Evolutionary conservation across 2,888 invertebrate species (phyloP).

Genomic region (Aporophyla nigra): DNA sequence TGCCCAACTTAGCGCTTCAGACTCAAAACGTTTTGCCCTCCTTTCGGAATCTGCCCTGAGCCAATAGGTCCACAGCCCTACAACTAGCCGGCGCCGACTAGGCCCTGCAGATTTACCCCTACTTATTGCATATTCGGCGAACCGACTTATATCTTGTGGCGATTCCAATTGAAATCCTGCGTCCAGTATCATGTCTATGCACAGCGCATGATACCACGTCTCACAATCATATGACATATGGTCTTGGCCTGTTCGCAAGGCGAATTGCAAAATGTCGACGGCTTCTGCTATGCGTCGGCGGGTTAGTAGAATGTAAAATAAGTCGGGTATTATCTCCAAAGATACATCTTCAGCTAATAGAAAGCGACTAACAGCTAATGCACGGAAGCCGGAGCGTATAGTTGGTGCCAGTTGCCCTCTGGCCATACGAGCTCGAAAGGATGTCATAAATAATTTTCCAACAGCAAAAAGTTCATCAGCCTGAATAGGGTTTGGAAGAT

Average conservation of each 20-base stretch:
- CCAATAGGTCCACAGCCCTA: constrained; percentile 87
- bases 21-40: constrained; percentile 83
- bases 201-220: constrained; percentile 91
- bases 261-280: constrained; percentile 84
- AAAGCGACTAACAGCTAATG: constrained; percentile 84
- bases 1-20: constrained; percentile 82
- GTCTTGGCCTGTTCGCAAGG: constrained; percentile 74
- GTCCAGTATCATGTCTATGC: constrained; percentile 91
- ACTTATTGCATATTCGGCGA: constrained; percentile 79
- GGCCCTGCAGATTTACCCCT: constrained; percentile 74
- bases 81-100: constrained; percentile 79
- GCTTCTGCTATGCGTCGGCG: constrained; percentile 88
- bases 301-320: constrained; percentile 84
- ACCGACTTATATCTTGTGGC: constrained; percentile 84
- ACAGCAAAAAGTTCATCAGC: constrained; percentile 86
- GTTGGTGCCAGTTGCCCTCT: constrained; percentile 78
- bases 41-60: constrained; percentile 79
- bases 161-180: constrained; percentile 90
- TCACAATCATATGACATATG: constrained; percentile 77
- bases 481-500: constrained; percentile 77
- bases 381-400: constrained; percentile 84
- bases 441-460: constrained; percentile 84
- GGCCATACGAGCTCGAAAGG: constrained; percentile 84
- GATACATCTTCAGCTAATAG: constrained; percentile 83
- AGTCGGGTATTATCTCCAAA: constrained; percentile 85